Evolutionary conservation across 2,888 invertebrate species (phyloP).

Genomic region (Pterobdella sp.): DNA sequence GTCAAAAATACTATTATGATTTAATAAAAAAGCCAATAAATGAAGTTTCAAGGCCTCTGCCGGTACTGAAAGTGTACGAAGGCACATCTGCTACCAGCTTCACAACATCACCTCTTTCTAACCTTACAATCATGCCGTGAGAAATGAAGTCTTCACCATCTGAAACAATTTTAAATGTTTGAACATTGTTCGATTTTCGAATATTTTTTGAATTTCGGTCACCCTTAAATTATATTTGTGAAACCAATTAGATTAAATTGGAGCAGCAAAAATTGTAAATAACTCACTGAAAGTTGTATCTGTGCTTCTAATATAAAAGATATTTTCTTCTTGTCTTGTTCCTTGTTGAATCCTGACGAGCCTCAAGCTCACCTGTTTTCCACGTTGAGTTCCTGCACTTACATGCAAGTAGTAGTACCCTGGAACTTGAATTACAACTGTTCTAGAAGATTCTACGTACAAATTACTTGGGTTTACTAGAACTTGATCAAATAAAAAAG

Average conservation of each 20-base stretch:
- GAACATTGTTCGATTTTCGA: too few relatives aligned
- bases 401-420: slow-evolving; percentile 32
- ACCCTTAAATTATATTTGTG: too few relatives aligned
- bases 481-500: slow-evolving; percentile 28
- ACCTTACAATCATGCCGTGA: slow-evolving; percentile 23
- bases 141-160: slow-evolving; percentile 26
- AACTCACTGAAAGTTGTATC: slow-evolving; percentile 1
- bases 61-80: slow-evolving; percentile 22
- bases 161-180: background rate
- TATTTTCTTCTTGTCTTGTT: slow-evolving; percentile 6
- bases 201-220: too few relatives aligned
- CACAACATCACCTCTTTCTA: slow-evolving; percentile 19
- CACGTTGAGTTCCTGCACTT: slow-evolving; percentile 8
- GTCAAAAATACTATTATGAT: background rate
- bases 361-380: slow-evolving; percentile 14
- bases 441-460: slow-evolving; percentile 15
- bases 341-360: background rate
- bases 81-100: slow-evolving; percentile 29
- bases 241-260: background rate
- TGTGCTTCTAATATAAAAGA: slow-evolving; percentile 5
- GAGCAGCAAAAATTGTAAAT: background rate
- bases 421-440: slow-evolving; percentile 12
- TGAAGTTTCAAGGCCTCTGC: slow-evolving; percentile 25
- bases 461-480: slow-evolving; percentile 18
- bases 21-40: slow-evolving; percentile 29